These are phyloP conservation scores for Drosophila maculinotata DNA, from an alignment of 2,888 invertebrate species.

Conservation along the genomic window DNA sequence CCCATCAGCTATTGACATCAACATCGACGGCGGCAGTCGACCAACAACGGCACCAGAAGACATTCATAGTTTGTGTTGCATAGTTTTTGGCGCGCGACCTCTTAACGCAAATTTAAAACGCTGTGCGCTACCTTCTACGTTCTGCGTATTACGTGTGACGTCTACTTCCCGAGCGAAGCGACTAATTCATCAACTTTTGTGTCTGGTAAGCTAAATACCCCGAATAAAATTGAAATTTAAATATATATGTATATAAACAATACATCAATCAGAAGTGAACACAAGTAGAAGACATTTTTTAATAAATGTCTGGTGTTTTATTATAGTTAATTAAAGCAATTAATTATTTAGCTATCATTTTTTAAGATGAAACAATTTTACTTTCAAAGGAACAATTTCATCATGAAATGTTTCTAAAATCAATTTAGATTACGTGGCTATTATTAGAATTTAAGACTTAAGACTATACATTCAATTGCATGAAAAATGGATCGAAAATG, in stretches of 20 bases:
- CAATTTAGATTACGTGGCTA: no score
- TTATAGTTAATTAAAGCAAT: no score
- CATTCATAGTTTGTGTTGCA: conserved; percentile 67
- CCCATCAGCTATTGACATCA: conserved; percentile 52
- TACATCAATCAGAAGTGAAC: background rate
- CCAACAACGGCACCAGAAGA: conserved; percentile 50
- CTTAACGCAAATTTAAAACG: conserved; percentile 44
- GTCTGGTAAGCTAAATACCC: conserved; percentile 63
- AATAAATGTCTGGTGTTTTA: no score
- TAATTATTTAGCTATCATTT: no score
- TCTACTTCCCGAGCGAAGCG: conserved; percentile 44
- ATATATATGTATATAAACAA: background rate
- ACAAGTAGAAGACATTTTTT: no score
- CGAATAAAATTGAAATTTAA: background rate
- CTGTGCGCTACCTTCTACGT: conserved; percentile 3
- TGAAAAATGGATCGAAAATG: no score
- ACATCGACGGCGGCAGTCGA: conserved; percentile 56
- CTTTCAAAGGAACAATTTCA: no score
- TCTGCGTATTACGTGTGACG: conserved; percentile 16
- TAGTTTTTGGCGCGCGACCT: conserved; percentile 74
- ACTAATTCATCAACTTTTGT: conserved; percentile 50
- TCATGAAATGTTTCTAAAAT: no score
- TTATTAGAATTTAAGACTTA: no score
- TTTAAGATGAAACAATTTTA: no score
- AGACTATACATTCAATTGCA: no score